Base-by-base conservation (phyloP, 2,797 vertebrate genomes). In the Chloroceryle inda region DNA sequence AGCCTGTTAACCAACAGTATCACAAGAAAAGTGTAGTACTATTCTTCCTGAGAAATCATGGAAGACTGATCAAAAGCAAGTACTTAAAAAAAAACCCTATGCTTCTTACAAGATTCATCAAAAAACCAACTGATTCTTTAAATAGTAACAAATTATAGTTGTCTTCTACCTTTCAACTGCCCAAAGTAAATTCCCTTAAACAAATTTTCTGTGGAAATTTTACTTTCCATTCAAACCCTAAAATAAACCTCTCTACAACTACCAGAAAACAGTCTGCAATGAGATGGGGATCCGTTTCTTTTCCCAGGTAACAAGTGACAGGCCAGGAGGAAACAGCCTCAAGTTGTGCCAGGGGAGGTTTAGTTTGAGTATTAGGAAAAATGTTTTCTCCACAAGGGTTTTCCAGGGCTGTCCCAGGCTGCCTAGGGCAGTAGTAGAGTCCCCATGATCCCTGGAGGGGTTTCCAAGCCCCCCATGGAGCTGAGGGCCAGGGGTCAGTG, bases 261-360 rank as follows among this genome's bases (percentile, higher is more conserved):
- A 8, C 23, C 49, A 47, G 11, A 29, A 40, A 53, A 33, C 15
- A 47, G 29, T 19, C 1, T 47, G 15, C 12, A 59, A 3, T 1
- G 3, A 68, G 37, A 5, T 19, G 14, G 26, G 21, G 3, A 7
- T 52, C 1, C 0, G 47, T 27, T 33, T 61, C 15, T 53, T 22
- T 6, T 61, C 17, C n/a, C 38, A 68, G 21, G 45, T 47, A 47
- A 23, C 21, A 47, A 47, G 22, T 23, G 22, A 47, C 45, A 47
- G 45, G 45, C 21, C 21, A 47, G 22, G 22, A 47, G 45, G 45
- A 47, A 23, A 47, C 45, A 23, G 45, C 45, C 45, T 47, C 45
- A 47, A 5, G 21, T 47, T 47, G 45, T 47, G 45, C 21, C 45
- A 47, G 45, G 20, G 22, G 45, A 47, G 45, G 45, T 47, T 47